phyloP scores from a whole-genome alignment of 2,888 invertebrate species.

The Zaprionus obscuricornis region DNA sequence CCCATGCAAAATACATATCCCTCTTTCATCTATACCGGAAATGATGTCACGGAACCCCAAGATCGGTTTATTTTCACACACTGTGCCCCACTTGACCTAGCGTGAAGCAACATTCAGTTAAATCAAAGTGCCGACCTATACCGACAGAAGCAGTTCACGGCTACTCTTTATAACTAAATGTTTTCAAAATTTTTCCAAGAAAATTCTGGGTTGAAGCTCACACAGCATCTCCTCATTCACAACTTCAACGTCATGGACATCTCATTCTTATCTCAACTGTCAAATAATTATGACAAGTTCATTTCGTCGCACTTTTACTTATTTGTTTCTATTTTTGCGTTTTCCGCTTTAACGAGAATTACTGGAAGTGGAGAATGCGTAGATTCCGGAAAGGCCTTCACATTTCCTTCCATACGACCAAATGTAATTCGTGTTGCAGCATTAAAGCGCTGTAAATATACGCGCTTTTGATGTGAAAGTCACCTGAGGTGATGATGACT shows the following conservation, averaged over 20 bases:
- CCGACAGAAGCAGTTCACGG: conserved; percentile 12
- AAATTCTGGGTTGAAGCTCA: conserved; percentile 28
- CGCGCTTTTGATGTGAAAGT: conserved; percentile 77
- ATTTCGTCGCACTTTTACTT: conserved; percentile 75
- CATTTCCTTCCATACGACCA: background rate
- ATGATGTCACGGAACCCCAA: conserved; percentile 61
- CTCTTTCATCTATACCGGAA: conserved; percentile 71
- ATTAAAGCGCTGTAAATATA: conserved; percentile 75
- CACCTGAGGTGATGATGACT: conserved; percentile 38
- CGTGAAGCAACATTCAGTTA: conserved; percentile 29
- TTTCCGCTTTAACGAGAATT: conserved; percentile 64
- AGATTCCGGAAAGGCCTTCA: background rate
- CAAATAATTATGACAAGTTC: conserved; percentile 82
- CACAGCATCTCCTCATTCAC: background rate
- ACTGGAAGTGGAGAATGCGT: conserved; percentile 61
- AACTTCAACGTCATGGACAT: background rate
- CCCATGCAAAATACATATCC: conserved; percentile 30
- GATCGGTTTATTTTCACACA: conserved; percentile 69
- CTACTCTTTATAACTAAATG: conserved; percentile 50
- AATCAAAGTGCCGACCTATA: conserved; percentile 68
- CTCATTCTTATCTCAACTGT: conserved; percentile 64
- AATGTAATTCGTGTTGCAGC: too few relatives aligned
- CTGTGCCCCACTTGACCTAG: conserved; percentile 70
- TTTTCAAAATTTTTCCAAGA: conserved; percentile 55
- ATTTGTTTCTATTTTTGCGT: conserved; percentile 58